Conservation (phyloP, 2,888 invertebrate species). For the Hesperia comma region DNA sequence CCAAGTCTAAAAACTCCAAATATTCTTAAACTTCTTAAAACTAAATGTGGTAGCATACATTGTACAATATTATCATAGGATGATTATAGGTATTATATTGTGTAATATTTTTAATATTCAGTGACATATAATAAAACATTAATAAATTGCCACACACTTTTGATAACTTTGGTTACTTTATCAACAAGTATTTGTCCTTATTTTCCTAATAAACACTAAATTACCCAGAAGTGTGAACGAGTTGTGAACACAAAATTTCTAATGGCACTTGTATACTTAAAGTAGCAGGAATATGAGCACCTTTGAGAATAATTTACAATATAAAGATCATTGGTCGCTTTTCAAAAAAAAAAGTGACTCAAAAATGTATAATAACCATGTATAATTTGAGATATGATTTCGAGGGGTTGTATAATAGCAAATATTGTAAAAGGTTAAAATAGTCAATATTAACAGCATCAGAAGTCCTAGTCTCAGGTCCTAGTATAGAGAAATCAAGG, state of each 20-base stretch:
- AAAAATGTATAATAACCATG: constrained; percentile 29
- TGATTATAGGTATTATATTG: too few relatives aligned
- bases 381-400: constrained; percentile 26
- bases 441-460: constrained; percentile 16
- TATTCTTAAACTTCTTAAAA: too few relatives aligned
- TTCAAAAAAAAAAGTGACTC: constrained; percentile 35
- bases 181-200: not conserved
- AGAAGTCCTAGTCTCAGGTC: too few relatives aligned
- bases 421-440: constrained; percentile 15
- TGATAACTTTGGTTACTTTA: constrained; percentile 2
- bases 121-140: too few relatives aligned
- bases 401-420: constrained; percentile 19
- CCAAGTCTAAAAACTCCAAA: not conserved
- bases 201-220: constrained; percentile 27
- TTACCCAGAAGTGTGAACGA: constrained; percentile 12
- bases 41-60: too few relatives aligned
- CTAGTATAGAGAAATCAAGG: constrained; percentile 1
- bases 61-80: too few relatives aligned
- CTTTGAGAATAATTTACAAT: constrained; percentile 34
- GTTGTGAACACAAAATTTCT: constrained; percentile 25
- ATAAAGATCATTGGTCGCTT: constrained; percentile 30
- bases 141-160: too few relatives aligned
- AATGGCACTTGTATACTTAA: constrained; percentile 30
- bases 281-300: constrained; percentile 31
- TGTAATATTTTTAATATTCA: too few relatives aligned